Evolutionary conservation across 2,113 vertebrate genomes (phyloP).

Genomic region (Mixornis gularis): DNA sequence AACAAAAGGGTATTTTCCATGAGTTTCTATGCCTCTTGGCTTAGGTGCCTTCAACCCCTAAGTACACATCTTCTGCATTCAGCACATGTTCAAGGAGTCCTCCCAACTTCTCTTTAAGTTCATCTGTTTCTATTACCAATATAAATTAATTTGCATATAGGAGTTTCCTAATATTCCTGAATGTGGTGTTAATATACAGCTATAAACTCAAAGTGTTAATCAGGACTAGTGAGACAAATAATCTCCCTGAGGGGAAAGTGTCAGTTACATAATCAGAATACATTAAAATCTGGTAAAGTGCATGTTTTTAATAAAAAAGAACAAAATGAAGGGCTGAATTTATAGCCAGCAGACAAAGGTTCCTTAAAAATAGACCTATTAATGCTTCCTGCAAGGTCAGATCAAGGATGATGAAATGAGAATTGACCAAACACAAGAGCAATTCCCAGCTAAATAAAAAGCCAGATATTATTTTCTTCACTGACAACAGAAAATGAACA

Average conservation of each 20-base stretch:
- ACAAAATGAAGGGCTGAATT: conserved; percentile 75
- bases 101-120: not conserved
- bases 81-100: not conserved
- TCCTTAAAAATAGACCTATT: conserved; percentile 75
- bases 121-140: not conserved
- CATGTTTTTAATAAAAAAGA: conserved; percentile 49
- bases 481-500: conserved; percentile 69
- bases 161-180: conserved; percentile 26
- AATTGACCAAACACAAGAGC: conserved; percentile 86
- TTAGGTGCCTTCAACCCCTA: not conserved
- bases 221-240: conserved; percentile 53
- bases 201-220: conserved; percentile 57
- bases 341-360: conserved; percentile 64
- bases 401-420: conserved; percentile 86
- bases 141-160: conserved; percentile 56
- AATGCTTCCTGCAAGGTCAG: conserved; percentile 80
- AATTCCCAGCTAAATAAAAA: conserved; percentile 76
- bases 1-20: not conserved
- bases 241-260: not conserved
- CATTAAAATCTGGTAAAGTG: conserved; percentile 50
- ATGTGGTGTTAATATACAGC: conserved; percentile 21
- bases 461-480: conserved; percentile 73
- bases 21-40: not conserved
- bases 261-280: conserved; percentile 65
- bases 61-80: not conserved